These are phyloP conservation scores for Cyphomyrus plagiostoma DNA, from an alignment of 2,113 vertebrate species.

Conservation along the genomic window DNA sequence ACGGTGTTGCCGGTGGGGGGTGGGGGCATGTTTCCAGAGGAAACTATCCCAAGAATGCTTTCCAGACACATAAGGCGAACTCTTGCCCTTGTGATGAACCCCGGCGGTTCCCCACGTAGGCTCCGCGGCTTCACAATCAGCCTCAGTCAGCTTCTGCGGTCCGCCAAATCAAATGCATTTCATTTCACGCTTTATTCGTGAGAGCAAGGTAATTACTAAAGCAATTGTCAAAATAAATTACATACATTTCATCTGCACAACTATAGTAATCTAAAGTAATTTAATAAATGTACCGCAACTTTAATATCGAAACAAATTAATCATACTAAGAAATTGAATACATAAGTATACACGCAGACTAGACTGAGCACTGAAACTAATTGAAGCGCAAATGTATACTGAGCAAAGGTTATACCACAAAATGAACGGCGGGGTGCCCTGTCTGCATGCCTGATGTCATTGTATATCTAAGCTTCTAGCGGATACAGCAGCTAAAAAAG, in stretches of 20 bases:
- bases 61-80: constrained; percentile 21
- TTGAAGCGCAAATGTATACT: background rate
- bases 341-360: background rate
- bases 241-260: background rate
- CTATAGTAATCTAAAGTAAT: background rate
- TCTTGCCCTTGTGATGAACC: constrained; percentile 29
- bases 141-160: background rate
- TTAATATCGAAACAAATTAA: background rate
- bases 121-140: background rate
- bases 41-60: constrained; percentile 37
- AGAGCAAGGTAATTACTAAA: background rate
- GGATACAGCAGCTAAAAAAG: background rate
- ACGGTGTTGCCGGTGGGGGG: background rate
- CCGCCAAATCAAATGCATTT: background rate
- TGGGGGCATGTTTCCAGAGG: constrained; percentile 27
- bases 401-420: background rate
- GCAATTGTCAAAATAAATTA: background rate
- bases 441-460: background rate
- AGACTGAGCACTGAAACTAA: background rate
- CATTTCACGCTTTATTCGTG: background rate
- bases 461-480: background rate
- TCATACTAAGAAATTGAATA: background rate
- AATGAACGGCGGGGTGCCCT: background rate
- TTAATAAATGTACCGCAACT: background rate
- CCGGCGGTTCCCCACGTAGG: constrained; percentile 20